phyloP scores from a whole-genome alignment of 2,797 vertebrate species.

The Hyperoplus lanceolatus region DNA sequence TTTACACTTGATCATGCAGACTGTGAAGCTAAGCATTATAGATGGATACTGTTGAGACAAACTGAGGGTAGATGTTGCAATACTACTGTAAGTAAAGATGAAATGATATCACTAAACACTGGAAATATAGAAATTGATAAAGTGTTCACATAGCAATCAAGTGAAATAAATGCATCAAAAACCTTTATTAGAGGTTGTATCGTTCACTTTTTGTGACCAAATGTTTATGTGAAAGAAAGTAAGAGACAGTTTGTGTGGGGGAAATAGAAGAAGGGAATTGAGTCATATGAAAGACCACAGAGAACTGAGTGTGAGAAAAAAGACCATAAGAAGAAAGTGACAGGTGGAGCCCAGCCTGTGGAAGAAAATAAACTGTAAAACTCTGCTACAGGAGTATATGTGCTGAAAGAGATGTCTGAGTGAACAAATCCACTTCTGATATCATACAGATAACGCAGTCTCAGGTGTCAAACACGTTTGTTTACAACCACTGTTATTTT shows the following conservation, averaged over 20 bases:
- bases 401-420: conserved; percentile 30
- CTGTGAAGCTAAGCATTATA: conserved; percentile 9
- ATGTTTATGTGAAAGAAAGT: background rate
- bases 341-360: conserved; percentile 20
- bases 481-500: conserved; percentile 11
- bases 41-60: conserved; percentile 30
- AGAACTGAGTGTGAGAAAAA: conserved; percentile 4
- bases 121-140: background rate
- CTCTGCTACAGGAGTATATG: conserved; percentile 21
- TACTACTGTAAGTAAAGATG: background rate
- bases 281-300: conserved; percentile 35
- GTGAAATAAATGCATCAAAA: background rate
- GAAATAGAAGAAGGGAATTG: conserved; percentile 24
- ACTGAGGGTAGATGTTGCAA: conserved; percentile 15
- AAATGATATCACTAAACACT: background rate
- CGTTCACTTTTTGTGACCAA: background rate
- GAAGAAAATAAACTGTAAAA: conserved; percentile 23
- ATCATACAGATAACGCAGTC: conserved; percentile 19
- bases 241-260: conserved; percentile 1
- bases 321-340: conserved; percentile 35
- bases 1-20: conserved; percentile 52
- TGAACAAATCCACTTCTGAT: conserved; percentile 29
- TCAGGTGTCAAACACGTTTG: conserved; percentile 20
- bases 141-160: background rate
- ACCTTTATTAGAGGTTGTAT: background rate